Percentiles rank a stretch among this genome's conserved stretches.
Evolutionary conservation across 2,888 invertebrate genomes (phyloP).

Genomic region (Drosophila prostipennis): DNA sequence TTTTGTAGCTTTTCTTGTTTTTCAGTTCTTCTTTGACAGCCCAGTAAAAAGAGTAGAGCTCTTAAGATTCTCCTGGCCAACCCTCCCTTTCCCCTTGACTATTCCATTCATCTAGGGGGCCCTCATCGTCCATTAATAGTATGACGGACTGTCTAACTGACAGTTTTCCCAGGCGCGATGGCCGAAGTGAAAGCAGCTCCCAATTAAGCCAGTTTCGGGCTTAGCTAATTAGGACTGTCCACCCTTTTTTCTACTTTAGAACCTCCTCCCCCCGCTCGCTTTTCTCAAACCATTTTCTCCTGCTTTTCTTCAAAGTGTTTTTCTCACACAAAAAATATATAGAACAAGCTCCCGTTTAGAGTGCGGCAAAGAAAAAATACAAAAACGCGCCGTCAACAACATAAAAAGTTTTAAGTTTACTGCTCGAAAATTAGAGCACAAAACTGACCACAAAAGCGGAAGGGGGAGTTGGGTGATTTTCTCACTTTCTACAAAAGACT

Average conservation of each 20-base stretch:
- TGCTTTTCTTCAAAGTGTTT: slow-evolving; percentile 29
- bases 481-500: slow-evolving; percentile 16
- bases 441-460: slow-evolving; percentile 38
- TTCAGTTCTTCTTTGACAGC: neutral
- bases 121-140: slow-evolving; percentile 39
- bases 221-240: slow-evolving; percentile 45
- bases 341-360: slow-evolving; percentile 55
- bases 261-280: neutral
- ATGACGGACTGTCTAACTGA: slow-evolving; percentile 34
- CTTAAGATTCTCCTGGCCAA: slow-evolving; percentile 3
- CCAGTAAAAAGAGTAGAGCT: slow-evolving; percentile 9
- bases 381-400: slow-evolving; percentile 9
- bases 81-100: neutral
- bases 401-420: slow-evolving; percentile 46
- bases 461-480: neutral
- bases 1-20: neutral
- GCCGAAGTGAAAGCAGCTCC: slow-evolving; percentile 29
- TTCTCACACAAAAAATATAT: slow-evolving; percentile 44
- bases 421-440: slow-evolving; percentile 55
- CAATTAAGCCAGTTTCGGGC: slow-evolving; percentile 49
- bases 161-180: slow-evolving; percentile 36
- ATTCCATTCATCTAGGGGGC: slow-evolving; percentile 26
- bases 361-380: slow-evolving; percentile 16
- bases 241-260: slow-evolving; percentile 5
- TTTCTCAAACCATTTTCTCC: neutral